These are phyloP conservation scores for Drosophila borealis DNA, from an alignment of 2,888 invertebrate genomes.

Conservation along the genomic window DNA sequence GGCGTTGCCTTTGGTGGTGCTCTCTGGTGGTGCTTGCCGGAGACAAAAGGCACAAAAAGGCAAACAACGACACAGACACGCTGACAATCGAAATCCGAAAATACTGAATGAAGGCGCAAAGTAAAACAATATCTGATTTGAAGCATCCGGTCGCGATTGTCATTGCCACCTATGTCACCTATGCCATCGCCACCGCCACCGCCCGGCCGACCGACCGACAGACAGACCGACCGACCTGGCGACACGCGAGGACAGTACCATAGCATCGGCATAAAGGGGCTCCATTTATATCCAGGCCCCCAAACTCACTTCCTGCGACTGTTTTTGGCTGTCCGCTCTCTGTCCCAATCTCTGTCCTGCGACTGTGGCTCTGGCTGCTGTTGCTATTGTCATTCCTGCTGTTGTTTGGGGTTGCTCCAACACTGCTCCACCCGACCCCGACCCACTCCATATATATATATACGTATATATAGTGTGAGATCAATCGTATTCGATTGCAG, in stretches of 20 bases:
- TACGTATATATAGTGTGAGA: conserved; percentile 65
- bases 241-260: conserved; percentile 54
- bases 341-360: conserved; percentile 32
- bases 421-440: conserved; percentile 11
- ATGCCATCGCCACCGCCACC: conserved; percentile 39
- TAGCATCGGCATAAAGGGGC: conserved; percentile 49
- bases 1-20: conserved; percentile 25
- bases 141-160: conserved; percentile 85
- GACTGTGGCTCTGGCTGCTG: conserved; percentile 25
- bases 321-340: conserved; percentile 34
- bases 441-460: conserved; percentile 11
- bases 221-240: conserved; percentile 29
- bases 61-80: conserved; percentile 67
- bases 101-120: conserved; percentile 78
- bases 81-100: conserved; percentile 74
- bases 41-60: conserved; percentile 43
- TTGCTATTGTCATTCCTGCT: conserved; percentile 60
- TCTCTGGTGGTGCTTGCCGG: conserved; percentile 30
- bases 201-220: conserved; percentile 23
- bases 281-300: conserved; percentile 30
- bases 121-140: conserved; percentile 84
- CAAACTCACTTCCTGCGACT: conserved; percentile 74
- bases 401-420: conserved; percentile 37
- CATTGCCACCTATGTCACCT: conserved; percentile 82
- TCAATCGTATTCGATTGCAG: conserved; percentile 84